Evolutionary conservation across 2,888 invertebrate species (phyloP), one percentile per base, ranked within the genome.

Genomic region (Pachydiplax longipennis): DNA sequence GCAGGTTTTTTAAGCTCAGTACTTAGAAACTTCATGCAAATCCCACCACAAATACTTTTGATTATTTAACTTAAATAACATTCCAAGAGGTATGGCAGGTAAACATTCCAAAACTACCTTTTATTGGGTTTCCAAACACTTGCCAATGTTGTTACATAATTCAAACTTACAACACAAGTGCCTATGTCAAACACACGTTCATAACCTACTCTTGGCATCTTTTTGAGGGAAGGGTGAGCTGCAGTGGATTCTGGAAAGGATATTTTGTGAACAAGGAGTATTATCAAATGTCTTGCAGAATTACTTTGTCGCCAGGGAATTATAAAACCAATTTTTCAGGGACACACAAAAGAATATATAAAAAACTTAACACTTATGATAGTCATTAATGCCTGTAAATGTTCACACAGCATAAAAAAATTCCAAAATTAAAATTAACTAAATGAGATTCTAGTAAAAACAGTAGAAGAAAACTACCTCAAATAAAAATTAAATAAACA

Each of bases 361-460:
- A 87, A 73, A 87, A 87, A 83, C 83, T 87, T 87, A 87, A 87
- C 87, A 87, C 87, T 61, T 87, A 87, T 87, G 35, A 87, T 61
- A 91, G 90, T 90, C 91, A 90, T 81, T 53, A 90, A 91, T 90
- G 87, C 91, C 91, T 92, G 92, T 92, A 92, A 92, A 91, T 92
- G 91, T 91, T 91, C 92, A 92, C 91, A 92, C 92, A 91, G 87
- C 87, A 87, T 87, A 82, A 87, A 80, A 91, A 91, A 91, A 91
- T 81, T 90, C 83, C 90, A 87, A 90, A 91, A 81, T 90, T 58
- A 82, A 58, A 90, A 80, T 90, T 90, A 80, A 91, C 90, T 90
- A 44, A 91, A 61, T 90, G 25, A 91, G 44, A 61, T 90, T 90
- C 25, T 81, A 73, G 81, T 81, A 90, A 81, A 81, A 81, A 90